Evolutionary conservation across 1,140 invertebrate genomes (phyloP), one percentile per base, ranked within the genome.

Genomic region (Drosophila dunni): DNA sequence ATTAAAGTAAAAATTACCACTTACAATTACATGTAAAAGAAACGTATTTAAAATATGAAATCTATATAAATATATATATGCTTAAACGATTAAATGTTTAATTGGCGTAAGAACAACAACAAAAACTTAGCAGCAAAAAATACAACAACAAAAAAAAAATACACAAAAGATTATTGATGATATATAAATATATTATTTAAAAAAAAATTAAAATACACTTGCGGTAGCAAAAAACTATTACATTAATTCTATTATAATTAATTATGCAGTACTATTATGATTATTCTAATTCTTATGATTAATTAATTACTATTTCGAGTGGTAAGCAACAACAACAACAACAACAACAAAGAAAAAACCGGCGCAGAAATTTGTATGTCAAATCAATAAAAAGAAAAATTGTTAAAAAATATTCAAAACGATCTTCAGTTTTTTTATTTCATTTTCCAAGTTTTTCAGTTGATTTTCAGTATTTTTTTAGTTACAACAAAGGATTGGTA

Each of bases 181-280:
- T 82, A 71, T 66, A 64, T 74, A 58, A 42, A 86, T 79, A 82
- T 88, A 88, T 79, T 81, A 86, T 86, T 86, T 86, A 77, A 86
- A 88, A 58, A 42, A 68, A 29, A 4, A 29, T 29, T 78, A 69
- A 78, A 61, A 83, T 75, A 75, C 53, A 88, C 81, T 84, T 89
- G 84, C 85, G 84, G 80, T 84, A 89, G 84, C 84, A 89, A 89
- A 78, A 81, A 89, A 89, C 84, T 89, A 89, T 89, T 89, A 89
- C 65, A 89, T 89, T 89, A 89, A 89, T 89, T 89, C 73, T 72
- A 67, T 78, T 89, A 89, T 56, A 38, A 56, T 17, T 83, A 83
- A 89, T 89, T 89, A 89, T 72, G 80, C 73, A 77, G 79, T 88
- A 88, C 84, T 88, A 86, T 86, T 88, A 88, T 82, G 69, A 82